Percentiles rank a stretch among this genome's conserved stretches.
Evolutionary conservation across 1,140 invertebrate species (phyloP).

Genomic region (Teleogryllus occipitalis): DNA sequence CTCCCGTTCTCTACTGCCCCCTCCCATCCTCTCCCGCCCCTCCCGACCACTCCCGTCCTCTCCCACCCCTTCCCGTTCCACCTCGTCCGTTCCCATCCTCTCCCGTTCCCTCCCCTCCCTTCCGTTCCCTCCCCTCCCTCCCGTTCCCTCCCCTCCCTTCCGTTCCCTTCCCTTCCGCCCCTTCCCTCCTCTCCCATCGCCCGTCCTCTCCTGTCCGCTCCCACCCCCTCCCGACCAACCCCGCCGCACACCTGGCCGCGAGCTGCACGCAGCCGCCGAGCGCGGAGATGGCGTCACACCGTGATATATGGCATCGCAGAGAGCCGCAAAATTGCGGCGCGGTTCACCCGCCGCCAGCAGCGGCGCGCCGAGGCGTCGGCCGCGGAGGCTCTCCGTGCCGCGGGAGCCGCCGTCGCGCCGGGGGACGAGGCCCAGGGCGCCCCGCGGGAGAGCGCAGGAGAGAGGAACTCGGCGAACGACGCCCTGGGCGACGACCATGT

Average conservation of each 20-base stretch:
- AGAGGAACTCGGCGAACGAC: neutral
- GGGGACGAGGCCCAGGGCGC: neutral
- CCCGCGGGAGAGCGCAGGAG: neutral
- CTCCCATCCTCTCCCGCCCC: too few species aligned
- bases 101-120: neutral
- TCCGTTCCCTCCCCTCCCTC: neutral
- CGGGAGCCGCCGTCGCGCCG: too few species aligned
- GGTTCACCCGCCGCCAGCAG: neutral
- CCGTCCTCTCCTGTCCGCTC: neutral
- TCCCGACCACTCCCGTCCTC: too few species aligned
- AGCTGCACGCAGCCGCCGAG: neutral
- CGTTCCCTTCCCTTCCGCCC: neutral
- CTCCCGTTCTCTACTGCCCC: too few species aligned
- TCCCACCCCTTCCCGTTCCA: too few species aligned
- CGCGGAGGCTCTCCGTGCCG: too few species aligned
- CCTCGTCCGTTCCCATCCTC: neutral
- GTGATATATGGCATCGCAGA: constrained; percentile 1
- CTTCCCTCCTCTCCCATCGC: neutral
- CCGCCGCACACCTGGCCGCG: neutral
- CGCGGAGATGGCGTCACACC: neutral
- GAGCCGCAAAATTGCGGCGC: neutral
- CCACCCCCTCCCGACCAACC: too few species aligned
- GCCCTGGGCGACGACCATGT: neutral
- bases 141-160: too few species aligned
- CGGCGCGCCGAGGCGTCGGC: too few species aligned